Conservation (phyloP, 2,113 vertebrate genomes). For the Orthonyx spaldingii region DNA sequence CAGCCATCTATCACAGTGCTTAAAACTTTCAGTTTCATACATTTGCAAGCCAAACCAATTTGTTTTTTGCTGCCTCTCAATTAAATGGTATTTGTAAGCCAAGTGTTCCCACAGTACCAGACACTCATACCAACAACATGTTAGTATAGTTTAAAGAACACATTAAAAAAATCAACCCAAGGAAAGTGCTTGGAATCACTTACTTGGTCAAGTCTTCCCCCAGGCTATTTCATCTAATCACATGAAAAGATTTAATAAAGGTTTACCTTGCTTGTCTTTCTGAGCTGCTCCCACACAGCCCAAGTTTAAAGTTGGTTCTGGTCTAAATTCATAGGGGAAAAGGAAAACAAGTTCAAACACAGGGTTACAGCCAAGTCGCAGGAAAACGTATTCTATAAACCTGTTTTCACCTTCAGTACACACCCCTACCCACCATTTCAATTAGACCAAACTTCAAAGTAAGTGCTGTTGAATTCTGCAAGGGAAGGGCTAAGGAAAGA, state of each 20-base stretch:
- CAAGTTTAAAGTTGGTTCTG: background rate
- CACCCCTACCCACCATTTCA: background rate
- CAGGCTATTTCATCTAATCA: background rate
- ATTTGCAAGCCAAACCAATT: background rate
- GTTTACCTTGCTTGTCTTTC: slow-evolving; percentile 20
- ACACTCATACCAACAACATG: background rate
- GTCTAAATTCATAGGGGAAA: background rate
- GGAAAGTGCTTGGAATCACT: background rate
- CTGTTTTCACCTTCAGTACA: background rate
- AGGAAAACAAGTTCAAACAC: background rate
- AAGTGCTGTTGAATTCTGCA: background rate
- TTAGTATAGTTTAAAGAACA: background rate
- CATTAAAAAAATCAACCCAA: background rate
- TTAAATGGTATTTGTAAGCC: rapidly evolving
- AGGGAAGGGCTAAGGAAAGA: background rate
- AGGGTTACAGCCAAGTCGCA: background rate
- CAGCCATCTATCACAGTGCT: background rate
- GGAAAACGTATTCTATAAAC: background rate
- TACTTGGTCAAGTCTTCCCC: background rate
- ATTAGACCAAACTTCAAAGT: background rate
- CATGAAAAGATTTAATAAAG: background rate
- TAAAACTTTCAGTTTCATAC: background rate
- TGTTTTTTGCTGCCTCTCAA: background rate
- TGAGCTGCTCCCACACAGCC: background rate
- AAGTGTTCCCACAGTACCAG: background rate